Evolutionary conservation across 2,797 vertebrate genomes (phyloP), one percentile per base, ranked within the genome.

Genomic region (Pelobates cultripes): DNA sequence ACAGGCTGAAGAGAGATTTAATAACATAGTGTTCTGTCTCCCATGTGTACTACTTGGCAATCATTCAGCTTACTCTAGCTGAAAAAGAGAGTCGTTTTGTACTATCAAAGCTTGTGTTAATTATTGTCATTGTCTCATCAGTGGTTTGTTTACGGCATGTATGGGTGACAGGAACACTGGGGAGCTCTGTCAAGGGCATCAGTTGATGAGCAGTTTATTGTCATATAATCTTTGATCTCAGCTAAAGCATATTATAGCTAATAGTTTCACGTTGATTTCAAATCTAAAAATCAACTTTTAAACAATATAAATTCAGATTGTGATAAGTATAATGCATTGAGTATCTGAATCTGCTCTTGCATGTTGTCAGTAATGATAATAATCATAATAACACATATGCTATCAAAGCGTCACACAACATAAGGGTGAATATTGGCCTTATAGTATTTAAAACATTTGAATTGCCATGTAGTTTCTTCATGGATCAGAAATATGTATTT

Each of bases 121-220:
- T 93, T 93, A 93, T 89, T 93, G 90, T 92, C 90, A 93, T 92
- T 91, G 92, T 92, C 91, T 92, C 89, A 90, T 93, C 92, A 93
- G 87, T 71, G 86, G 86, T 89, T 91, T 92, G 90, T 92, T 93
- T 92, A 91, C 17, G 44, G 89, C 90, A 91, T 88, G 85, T 89
- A 88, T 88, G 86, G 89, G 86, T 92, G 91, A 92, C 91, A 92
- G 86, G 80, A 88, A 88, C 89, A 88, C 87, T 86, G 87, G 88
- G 90, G 87, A 70, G 79, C 82, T 92, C 88, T 90, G 88, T 91
- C 90, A 93, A 88, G 88, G 86, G 78, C 88, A 89, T 91, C 90
- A 92, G 88, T 90, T 92, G 89, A 93, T 90, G 88, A 87, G 88
- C 88, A 85, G 90, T 89, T 90, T 91, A 92, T 85, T 90, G 90